These are phyloP conservation scores for Numida meleagris DNA, from an alignment of 2,113 vertebrate genomes.

Conservation along the genomic window DNA sequence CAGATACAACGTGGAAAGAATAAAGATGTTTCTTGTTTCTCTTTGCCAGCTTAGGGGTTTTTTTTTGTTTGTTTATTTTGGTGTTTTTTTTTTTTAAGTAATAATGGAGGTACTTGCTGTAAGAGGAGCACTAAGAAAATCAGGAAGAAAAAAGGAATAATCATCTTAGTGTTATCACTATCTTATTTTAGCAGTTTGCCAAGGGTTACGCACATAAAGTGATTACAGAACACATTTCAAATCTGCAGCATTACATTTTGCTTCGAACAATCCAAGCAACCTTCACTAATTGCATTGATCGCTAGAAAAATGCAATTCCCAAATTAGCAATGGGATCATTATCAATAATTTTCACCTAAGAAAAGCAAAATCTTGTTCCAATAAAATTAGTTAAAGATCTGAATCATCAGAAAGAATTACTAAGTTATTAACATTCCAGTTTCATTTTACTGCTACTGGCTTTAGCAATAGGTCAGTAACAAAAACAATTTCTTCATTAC, in stretches of 20 bases:
- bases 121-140: not conserved
- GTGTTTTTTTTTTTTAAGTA: not conserved
- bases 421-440: constrained; percentile 1
- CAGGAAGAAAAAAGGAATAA: not conserved
- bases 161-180: not conserved
- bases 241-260: not conserved
- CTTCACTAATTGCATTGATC: constrained; percentile 33
- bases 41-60: not conserved
- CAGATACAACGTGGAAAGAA: not conserved
- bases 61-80: not conserved
- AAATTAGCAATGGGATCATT: constrained; percentile 30
- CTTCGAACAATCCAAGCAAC: not conserved
- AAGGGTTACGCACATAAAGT: not conserved
- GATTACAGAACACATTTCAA: not conserved
- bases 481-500: not conserved
- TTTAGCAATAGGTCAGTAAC: constrained; percentile 1
- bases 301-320: constrained; percentile 6
- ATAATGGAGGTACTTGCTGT: not conserved
- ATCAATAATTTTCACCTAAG: constrained; percentile 2
- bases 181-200: not conserved
- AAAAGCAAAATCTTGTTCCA: not conserved
- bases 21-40: not conserved
- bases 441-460: not conserved
- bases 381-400: constrained; percentile 54
- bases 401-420: not conserved